A percentile compares a stretch with the other conserved stretches of the same genome.
Conservation (phyloP, 2,888 invertebrate genomes). For the Dicranocentrus wangi region DNA sequence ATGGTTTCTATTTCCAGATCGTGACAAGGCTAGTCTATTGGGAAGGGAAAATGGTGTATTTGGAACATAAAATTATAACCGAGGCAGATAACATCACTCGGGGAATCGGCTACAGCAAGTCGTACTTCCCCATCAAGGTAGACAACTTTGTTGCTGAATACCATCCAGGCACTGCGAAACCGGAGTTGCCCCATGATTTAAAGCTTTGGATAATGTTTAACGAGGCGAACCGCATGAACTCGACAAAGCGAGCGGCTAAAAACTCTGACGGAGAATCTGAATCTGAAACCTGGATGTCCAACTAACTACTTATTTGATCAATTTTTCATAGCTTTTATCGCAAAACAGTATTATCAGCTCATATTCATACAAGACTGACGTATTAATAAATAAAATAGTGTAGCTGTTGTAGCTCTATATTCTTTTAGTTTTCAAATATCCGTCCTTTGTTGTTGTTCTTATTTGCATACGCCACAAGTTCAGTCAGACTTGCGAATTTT, state of each 20-base stretch:
- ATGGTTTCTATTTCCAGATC: conserved; percentile 64
- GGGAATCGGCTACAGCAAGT: conserved; percentile 85
- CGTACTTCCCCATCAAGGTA: conserved; percentile 80
- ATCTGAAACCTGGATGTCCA: conserved; percentile 4
- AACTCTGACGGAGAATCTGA: neutral
- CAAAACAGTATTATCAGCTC: too few relatives aligned
- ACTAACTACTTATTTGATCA: conserved; percentile 4
- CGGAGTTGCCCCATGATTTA: conserved; percentile 82
- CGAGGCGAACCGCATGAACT: conserved; percentile 86
- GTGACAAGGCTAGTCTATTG: conserved; percentile 80
- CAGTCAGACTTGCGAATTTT: too few relatives aligned
- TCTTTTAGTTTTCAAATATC: too few relatives aligned
- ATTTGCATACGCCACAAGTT: too few relatives aligned
- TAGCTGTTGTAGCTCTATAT: too few relatives aligned
- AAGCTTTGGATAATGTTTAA: conserved; percentile 85
- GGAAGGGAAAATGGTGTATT: conserved; percentile 89
- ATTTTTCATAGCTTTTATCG: neutral
- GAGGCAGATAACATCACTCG: conserved; percentile 86
- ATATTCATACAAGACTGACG: too few relatives aligned
- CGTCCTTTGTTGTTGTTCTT: too few relatives aligned
- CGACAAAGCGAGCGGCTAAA: conserved; percentile 77
- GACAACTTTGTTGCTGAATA: conserved; percentile 81
- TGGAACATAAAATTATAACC: conserved; percentile 89
- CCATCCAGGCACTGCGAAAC: conserved; percentile 78
- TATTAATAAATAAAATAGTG: too few relatives aligned